Evolutionary conservation across 2,113 vertebrate genomes (phyloP), one percentile per base, ranked within the genome.

Genomic region (Trinectes maculatus): DNA sequence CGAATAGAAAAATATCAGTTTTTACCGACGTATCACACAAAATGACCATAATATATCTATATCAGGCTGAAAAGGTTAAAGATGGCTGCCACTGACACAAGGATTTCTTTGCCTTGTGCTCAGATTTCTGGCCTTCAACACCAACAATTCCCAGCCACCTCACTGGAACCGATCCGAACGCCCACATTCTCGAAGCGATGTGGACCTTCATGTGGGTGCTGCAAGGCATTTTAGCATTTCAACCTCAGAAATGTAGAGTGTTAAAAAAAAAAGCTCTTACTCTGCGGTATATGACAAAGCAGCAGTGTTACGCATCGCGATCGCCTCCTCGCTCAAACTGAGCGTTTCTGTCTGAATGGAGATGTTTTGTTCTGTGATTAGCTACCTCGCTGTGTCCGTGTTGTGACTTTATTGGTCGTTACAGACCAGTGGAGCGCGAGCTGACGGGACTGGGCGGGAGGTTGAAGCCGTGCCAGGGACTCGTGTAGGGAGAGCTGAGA

Each of bases 391-490:
- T 36, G n/a, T 36, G 48, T 60, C 56, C 64, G 40, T 7, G 19
- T 49, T 53, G 47, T 60, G 63, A 71, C 34, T 71, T 51, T 55
- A 72, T 72, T 52, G 54, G 65, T 75, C 72, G 47, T 29, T 68
- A 34, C 69, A 69, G 60, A 65, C 78, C 79, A 81, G 53, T 80
- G 70, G 67, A 59, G 58, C 36, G 33, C 24, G n/a, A 42, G 31
- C 44, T 57, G 70, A 37, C 37, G 8, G 54, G 55, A 2, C 13
- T 19, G 33, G 57, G 18, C 1, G 40, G 79, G 71, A 69, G 70
- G 44, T 12, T 65, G 76, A 67, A 61, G 26, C 48, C 16, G 37
- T 24, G 66, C 57, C 70, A 72, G 57, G 29, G 39, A 51, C 31
- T 4, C 26, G 49, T n/a, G 70, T 18, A 3, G 54, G 44, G 62